phyloP scores from a whole-genome alignment of 2,113 vertebrate species.

The Shinisaurus crocodilurus region DNA sequence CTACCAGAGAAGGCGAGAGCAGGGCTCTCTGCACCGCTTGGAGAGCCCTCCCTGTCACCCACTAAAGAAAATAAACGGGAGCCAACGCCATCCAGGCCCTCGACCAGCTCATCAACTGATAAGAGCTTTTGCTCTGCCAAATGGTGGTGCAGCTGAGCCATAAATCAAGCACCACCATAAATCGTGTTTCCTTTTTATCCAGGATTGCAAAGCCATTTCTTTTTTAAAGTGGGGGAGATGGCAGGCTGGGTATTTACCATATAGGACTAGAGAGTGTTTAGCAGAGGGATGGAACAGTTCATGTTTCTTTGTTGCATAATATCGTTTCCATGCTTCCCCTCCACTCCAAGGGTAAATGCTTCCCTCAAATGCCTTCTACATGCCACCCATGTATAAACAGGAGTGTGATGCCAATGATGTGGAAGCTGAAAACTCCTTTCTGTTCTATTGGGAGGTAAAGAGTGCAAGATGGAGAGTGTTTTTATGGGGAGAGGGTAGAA shows the following conservation, averaged over 20 bases:
- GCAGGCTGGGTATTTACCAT: neutral
- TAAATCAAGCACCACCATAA: conserved; percentile 70
- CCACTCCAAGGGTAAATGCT: conserved; percentile 19
- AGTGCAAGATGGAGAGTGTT: neutral
- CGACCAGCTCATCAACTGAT: conserved; percentile 52
- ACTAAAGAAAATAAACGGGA: conserved; percentile 11
- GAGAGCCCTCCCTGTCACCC: conserved; percentile 41
- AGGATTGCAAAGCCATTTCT: conserved; percentile 52
- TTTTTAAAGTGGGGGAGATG: neutral
- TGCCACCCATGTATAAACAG: neutral
- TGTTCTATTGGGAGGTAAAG: neutral
- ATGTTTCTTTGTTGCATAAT: conserved; percentile 29
- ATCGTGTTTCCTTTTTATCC: conserved; percentile 58
- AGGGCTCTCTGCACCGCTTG: conserved; percentile 43
- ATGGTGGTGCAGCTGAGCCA: conserved; percentile 60
- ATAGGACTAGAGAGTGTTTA: neutral
- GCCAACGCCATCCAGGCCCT: conserved; percentile 50
- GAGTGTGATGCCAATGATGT: neutral
- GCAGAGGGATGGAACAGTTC: conserved; percentile 58
- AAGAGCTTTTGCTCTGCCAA: conserved; percentile 64
- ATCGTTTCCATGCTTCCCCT: conserved; percentile 26
- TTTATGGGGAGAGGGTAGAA: neutral
- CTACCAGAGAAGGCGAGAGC: neutral
- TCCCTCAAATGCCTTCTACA: neutral
- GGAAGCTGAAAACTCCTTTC: neutral